Evolutionary conservation across 92 coral and sea anemone species (phyloP), one percentile per base, ranked within the genome.

Genomic region (Bergia puertoricense): DNA sequence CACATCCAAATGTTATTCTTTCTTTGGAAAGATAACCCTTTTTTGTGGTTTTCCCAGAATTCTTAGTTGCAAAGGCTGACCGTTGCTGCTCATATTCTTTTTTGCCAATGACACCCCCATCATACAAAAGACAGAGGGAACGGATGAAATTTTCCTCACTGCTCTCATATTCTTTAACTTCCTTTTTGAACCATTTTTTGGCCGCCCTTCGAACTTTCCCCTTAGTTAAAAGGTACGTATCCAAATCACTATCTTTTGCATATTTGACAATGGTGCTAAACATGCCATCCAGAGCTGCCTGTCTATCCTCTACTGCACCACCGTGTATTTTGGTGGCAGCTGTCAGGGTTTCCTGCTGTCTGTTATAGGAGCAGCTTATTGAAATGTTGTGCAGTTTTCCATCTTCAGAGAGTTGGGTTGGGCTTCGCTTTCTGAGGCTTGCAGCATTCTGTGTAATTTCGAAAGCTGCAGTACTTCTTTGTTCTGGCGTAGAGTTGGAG

Each of bases 251-350:
- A 22, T 37, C 89, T 44, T 71, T 90, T 36, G 85, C 93, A 90
- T 90, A 92, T 66, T 88, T 94, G 67, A 76, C 79, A 48, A 94
- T 13, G 30, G 94, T 88, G 7, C 90, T 77, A 62, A 94, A 92
- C 93, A 94, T 92, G 48, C 96, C 93, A 88, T 94, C 92, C 20
- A 94, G 86, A 23, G 96, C 94, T 75, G 93, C 92, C 80, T 85
- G 71, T 82, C 89, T 87, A 85, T 92, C 77, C 74, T 90, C 93
- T 4, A 74, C 77, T 48, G 92, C 30, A 15, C 95, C 95, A 8
- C 93, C 95, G 82, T 91, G 89, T 30, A 93, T 88, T 90, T 88
- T 91, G 69, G 91, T 89, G 79, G 90, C 75, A 82, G 96, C 94
- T 43, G 90, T 40, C 5, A 91, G 90, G 90, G 96, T 93, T 77